Conservation (phyloP, 1,140 invertebrate species). For the Nasonia longicornis region DNA sequence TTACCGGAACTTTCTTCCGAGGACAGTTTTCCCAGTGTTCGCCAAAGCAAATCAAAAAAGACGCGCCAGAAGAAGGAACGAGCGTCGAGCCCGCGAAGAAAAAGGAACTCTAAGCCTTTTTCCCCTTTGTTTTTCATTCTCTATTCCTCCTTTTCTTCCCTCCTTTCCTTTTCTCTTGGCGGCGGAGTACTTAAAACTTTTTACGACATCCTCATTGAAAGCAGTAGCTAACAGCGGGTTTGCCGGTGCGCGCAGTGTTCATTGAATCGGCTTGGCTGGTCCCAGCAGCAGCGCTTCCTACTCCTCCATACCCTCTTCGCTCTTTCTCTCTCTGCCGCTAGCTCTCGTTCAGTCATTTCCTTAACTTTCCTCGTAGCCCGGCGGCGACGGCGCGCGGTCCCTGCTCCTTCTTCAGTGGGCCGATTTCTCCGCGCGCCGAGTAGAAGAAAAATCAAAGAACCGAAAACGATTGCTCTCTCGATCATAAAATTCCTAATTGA, state of each 20-base stretch:
- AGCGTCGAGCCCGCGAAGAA: not conserved
- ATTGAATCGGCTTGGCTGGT: slow-evolving; percentile 51
- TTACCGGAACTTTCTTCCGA: slow-evolving; percentile 39
- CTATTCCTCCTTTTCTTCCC: slow-evolving; percentile 43
- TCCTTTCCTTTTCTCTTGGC: slow-evolving; percentile 45
- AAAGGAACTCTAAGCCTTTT: slow-evolving; percentile 32
- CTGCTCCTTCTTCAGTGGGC: not conserved
- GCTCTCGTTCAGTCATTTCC: not conserved
- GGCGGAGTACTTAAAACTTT: slow-evolving; percentile 58
- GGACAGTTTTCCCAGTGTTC: slow-evolving; percentile 28
- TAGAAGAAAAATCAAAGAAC: slow-evolving; percentile 42
- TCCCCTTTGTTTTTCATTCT: slow-evolving; percentile 37
- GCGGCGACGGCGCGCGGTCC: not conserved
- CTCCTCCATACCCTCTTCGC: not conserved
- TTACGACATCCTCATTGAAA: slow-evolving; percentile 59
- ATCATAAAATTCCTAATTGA: slow-evolving; percentile 43
- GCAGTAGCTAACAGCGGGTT: slow-evolving; percentile 50
- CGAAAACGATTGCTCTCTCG: slow-evolving; percentile 31
- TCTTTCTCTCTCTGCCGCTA: slow-evolving; percentile 1
- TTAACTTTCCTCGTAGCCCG: slow-evolving; percentile 24
- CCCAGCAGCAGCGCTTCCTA: slow-evolving; percentile 39
- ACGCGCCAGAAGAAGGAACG: not conserved
- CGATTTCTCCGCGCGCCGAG: not conserved
- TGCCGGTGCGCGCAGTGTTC: slow-evolving; percentile 48
- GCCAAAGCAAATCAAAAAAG: slow-evolving; percentile 7